Conservation (phyloP, 2,113 vertebrate species). For the Corydoras sp. region DNA sequence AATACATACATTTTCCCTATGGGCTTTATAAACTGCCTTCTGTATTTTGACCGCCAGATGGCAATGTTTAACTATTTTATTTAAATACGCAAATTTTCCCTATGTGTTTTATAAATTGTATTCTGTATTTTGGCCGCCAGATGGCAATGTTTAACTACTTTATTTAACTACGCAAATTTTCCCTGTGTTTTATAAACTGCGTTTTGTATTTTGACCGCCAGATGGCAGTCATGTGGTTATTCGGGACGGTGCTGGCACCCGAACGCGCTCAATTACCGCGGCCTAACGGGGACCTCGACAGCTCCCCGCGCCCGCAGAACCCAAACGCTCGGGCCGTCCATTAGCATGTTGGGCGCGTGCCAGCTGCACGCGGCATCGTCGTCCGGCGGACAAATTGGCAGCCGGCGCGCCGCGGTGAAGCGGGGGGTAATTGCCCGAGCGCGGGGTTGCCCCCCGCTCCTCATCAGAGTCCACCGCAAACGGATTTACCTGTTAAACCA, state of each 20-base stretch:
- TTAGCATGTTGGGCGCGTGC: constrained; percentile 64
- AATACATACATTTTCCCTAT: too few relatives aligned
- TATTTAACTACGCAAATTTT: too few relatives aligned
- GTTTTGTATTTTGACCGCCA: too few relatives aligned
- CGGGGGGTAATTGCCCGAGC: constrained; percentile 70
- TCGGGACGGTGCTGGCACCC: constrained; percentile 40
- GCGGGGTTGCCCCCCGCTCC: constrained; percentile 63
- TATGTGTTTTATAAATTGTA: too few relatives aligned
- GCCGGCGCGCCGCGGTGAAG: constrained; percentile 58
- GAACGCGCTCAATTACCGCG: constrained; percentile 56
- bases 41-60: too few relatives aligned
- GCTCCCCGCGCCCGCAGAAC: constrained; percentile 47
- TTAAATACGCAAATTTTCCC: too few relatives aligned
- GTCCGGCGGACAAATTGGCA: constrained; percentile 69
- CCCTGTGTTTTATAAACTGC: too few relatives aligned
- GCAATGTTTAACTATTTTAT: too few relatives aligned
- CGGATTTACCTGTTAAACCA: constrained; percentile 18
- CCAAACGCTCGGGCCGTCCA: constrained; percentile 61
- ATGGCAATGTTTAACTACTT: too few relatives aligned
- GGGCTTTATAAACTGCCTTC: too few relatives aligned
- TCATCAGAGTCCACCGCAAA: constrained; percentile 49
- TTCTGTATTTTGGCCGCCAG: too few relatives aligned
- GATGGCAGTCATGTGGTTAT: constrained; percentile 34
- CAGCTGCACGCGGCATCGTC: constrained; percentile 62
- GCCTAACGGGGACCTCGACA: constrained; percentile 49